A percentile compares a stretch with the other conserved stretches of the same genome.
phyloP scores from a whole-genome alignment of 2,113 vertebrate species.

The Siniperca knerii region DNA sequence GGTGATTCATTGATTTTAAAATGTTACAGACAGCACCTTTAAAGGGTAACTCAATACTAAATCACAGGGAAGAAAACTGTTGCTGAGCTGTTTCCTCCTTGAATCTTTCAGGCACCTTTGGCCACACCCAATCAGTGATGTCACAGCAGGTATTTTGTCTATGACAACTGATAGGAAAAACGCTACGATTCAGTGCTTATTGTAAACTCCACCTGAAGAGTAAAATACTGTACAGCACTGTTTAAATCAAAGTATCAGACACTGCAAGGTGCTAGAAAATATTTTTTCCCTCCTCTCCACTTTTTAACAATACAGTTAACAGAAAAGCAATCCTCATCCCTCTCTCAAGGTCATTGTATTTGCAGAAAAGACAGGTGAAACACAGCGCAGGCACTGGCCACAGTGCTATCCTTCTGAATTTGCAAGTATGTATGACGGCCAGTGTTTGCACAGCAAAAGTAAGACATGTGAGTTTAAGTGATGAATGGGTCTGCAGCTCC shows the following conservation, averaged over 20 bases:
- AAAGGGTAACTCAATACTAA: background rate
- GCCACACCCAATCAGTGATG: background rate
- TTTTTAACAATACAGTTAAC: conserved; percentile 11
- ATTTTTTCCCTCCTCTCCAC: background rate
- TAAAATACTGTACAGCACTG: background rate
- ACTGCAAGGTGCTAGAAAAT: background rate
- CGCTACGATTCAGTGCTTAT: background rate
- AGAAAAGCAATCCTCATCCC: background rate
- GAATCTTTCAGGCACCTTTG: background rate
- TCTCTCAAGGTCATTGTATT: conserved; percentile 54
- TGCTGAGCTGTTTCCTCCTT: background rate
- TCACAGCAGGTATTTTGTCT: background rate
- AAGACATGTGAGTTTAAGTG: conserved; percentile 62
- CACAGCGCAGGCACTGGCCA: background rate
- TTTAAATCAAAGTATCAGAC: background rate
- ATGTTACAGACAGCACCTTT: background rate
- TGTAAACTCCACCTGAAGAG: background rate
- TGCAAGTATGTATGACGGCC: conserved; percentile 49
- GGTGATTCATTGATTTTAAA: conserved; percentile 5
- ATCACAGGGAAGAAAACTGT: background rate
- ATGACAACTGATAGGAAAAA: background rate
- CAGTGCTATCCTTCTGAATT: conserved; percentile 60
- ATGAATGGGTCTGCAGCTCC: conserved; percentile 66
- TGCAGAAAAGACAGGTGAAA: conserved; percentile 35
- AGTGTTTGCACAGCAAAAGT: conserved; percentile 50